Percentiles rank a stretch among this genome's conserved stretches.
Conservation (phyloP, 2,113 vertebrate genomes). For the Eolophus roseicapilla region DNA sequence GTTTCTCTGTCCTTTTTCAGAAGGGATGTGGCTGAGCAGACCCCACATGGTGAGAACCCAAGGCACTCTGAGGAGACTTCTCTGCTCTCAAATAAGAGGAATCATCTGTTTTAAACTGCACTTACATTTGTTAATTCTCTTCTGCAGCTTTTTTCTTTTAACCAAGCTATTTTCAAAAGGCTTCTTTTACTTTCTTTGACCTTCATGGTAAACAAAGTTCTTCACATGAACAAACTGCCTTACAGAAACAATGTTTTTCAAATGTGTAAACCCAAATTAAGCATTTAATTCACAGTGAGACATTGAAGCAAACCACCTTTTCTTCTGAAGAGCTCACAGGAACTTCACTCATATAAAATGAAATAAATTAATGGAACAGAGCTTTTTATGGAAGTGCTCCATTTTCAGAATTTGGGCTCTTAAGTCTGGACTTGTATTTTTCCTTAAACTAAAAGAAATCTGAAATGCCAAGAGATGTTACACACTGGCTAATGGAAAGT, state of each 20-base stretch:
- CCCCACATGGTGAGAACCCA: not conserved
- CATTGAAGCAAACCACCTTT: not conserved
- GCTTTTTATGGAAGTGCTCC: not conserved
- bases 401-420: not conserved
- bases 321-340: not conserved
- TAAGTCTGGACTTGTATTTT: not conserved
- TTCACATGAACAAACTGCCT: not conserved
- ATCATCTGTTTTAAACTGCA: not conserved
- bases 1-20: not conserved
- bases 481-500: not conserved
- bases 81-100: not conserved
- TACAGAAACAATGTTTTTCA: not conserved
- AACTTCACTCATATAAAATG: not conserved
- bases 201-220: not conserved
- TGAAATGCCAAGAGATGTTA: not conserved
- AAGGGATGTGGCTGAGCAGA: not conserved
- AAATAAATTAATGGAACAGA: not conserved
- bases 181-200: not conserved
- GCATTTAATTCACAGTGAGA: not conserved
- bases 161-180: not conserved
- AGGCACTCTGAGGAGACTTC: not conserved
- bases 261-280: not conserved
- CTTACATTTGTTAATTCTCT: not conserved
- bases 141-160: not conserved
- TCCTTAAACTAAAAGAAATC: not conserved